Base-by-base conservation (phyloP, 1,140 invertebrate species). In the Drosophila yakuba region DNA sequence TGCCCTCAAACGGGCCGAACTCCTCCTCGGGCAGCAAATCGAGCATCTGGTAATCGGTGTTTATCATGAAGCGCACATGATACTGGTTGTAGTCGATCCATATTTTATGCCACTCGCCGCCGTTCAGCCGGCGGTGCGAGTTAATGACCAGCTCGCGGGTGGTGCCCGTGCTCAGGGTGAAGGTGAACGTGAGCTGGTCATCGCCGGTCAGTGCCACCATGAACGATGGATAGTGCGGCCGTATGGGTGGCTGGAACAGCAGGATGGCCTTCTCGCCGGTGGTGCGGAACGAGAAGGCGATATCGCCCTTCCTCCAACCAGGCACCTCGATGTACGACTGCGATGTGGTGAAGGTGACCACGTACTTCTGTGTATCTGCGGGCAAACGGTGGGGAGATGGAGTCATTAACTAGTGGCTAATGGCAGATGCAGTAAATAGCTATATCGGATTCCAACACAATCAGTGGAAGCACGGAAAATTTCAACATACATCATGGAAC, bases 61-160 rank as follows among this genome's bases (percentile, higher is more conserved):
- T 98, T 57, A 98, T 96, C 95, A 97, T 98, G 90, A 98, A 97
- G 59, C 97, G 93, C n/a, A 98, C 97, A 91, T 99, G 97, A 92
- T 98, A 97, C 84, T 96, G 95, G 92, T 98, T 98, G 86, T 97
- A 97, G 93, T 97, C 97, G 69, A 97, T 97, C 97, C 97, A 97
- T 73, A 98, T 96, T 93, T 98, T 97, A 90, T 99, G 97, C 98
- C 98, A 99, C 89, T 98, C 97, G 1, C 97, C 97, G 52, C 96
- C 96, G 89, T 98, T 98, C 4, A 99, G 93, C 90, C 96, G 95
- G 66, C 96, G 93, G 71, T 95, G 94, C 14, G 97, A 97, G 85
- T 95, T 96, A 32, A 98, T 96, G 48, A 96, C 96, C 38, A 97
- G 93, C 88, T 96, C 96, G 55, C 96, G 94, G 10, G 95, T 95